Evolutionary conservation across 2,888 invertebrate genomes (phyloP).

Genomic region (Dugesia japonica): DNA sequence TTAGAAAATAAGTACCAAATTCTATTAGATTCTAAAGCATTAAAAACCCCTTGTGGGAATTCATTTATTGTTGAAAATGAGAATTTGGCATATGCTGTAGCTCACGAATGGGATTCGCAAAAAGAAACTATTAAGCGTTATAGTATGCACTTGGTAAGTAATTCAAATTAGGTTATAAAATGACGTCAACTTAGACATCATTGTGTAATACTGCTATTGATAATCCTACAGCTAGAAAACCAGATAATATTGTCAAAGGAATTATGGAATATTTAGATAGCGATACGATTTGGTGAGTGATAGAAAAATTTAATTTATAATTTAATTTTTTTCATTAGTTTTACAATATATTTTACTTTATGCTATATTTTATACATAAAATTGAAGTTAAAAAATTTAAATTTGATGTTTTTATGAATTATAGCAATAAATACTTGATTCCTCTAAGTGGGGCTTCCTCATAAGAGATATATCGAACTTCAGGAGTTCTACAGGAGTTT

Average conservation of each 20-base stretch:
- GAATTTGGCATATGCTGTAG: slow-evolving; percentile 73
- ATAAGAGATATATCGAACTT: no score
- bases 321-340: no score
- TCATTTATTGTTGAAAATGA: slow-evolving; percentile 65
- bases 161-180: not conserved
- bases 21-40: not conserved
- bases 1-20: not conserved
- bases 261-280: slow-evolving; percentile 58
- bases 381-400: no score
- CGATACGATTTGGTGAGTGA: slow-evolving; percentile 49
- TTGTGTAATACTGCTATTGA: slow-evolving; percentile 76
- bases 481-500: no score
- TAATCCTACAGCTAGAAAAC: slow-evolving; percentile 68
- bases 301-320: no score
- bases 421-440: no score
- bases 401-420: no score
- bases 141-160: slow-evolving; percentile 63
- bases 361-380: no score
- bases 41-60: slow-evolving; percentile 62
- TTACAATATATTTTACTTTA: no score
- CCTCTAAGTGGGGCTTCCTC: no score
- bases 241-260: slow-evolving; percentile 61
- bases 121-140: slow-evolving; percentile 60
- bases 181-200: slow-evolving; percentile 53
- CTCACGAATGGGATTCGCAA: slow-evolving; percentile 82